A percentile compares a stretch with the other conserved stretches of the same genome.
Conservation (phyloP, 2,888 invertebrate species). For the Trachelus iudaicus region DNA sequence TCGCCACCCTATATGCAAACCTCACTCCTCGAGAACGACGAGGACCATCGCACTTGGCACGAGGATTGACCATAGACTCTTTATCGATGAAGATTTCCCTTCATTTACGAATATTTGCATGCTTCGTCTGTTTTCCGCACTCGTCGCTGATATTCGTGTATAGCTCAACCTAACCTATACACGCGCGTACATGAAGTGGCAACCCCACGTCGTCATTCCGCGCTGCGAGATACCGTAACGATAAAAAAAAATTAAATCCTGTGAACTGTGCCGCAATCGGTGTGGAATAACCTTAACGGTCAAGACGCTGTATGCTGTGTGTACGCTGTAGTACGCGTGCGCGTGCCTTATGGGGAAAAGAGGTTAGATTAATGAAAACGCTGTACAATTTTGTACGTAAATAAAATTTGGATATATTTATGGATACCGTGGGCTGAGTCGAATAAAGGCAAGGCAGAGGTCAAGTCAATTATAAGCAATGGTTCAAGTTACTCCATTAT, state of each 20-base stretch:
- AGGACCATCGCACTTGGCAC: neutral
- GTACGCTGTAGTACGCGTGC: too few relatives aligned
- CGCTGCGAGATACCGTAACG: neutral
- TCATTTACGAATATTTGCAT: neutral
- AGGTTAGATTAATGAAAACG: neutral
- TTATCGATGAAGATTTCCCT: neutral
- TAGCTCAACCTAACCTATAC: neutral
- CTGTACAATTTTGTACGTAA: neutral
- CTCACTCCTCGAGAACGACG: slow-evolving; percentile 2
- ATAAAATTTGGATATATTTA: neutral
- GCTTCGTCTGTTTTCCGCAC: neutral
- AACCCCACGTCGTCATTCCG: neutral
- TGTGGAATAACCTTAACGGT: neutral
- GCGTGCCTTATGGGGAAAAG: neutral
- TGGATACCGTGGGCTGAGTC: neutral
- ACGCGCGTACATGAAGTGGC: neutral
- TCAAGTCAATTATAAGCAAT: slow-evolving; percentile 19
- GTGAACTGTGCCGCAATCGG: neutral
- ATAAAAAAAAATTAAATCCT: neutral
- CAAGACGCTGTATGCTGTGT: neutral
- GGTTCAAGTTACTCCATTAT: slow-evolving; percentile 16
- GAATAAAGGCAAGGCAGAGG: neutral
- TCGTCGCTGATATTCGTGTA: neutral
- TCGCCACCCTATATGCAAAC: slow-evolving; percentile 14
- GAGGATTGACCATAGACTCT: neutral